Evolutionary conservation across 37 sponge, comb jelly and placozoan species (phyloP), one percentile per base, ranked within the genome.

Genomic region (Tethya wilhelma): DNA sequence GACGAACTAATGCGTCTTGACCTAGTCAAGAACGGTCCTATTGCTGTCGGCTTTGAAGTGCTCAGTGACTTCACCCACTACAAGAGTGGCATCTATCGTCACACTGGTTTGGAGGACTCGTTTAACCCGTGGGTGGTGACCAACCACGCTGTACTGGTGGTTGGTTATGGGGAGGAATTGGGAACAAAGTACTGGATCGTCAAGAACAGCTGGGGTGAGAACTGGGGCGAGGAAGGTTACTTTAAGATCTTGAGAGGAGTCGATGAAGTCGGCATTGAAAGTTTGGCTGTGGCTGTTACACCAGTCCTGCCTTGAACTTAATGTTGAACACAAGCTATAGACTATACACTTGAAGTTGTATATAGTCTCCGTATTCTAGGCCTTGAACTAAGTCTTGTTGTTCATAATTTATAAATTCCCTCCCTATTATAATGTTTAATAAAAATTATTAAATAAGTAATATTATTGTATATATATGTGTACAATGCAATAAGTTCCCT

Each of bases 141-240:
- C 46, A 86, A 86, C 39, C 87, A 86, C 55, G 87, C 40, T 57
- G 87, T 86, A 4, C 66, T 72, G 28, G 56, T 86, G 19, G 74
- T 81, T 0, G 87, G 82, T 4, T 86, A 86, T 63, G 87, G 87
- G 9, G 30, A 31, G 19, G 75, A 80, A 42, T n/a, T 38, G 0
- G 87, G 87, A 33, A 40, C 38, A 17, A 37, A 53, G 8, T 86
- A 71, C 26, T 86, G 87, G 87, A 71, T 82, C 4, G 81, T 86
- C 39, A 79, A 86, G 68, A 86, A 86, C 58, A 81, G 81, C 75
- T 86, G 87, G 87, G 87, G 87, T 8, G 55, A 37, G 29, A 29
- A 57, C 1, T 86, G 82, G 82, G 87, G 87, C 8, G 87, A 86
- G 29, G 14, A 86, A 11, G 87, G 87, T 34, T 86, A 67, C 49